These are phyloP conservation scores for Pelodiscus sinensis DNA, from an alignment of 2,113 vertebrate genomes.

Conservation along the genomic window DNA sequence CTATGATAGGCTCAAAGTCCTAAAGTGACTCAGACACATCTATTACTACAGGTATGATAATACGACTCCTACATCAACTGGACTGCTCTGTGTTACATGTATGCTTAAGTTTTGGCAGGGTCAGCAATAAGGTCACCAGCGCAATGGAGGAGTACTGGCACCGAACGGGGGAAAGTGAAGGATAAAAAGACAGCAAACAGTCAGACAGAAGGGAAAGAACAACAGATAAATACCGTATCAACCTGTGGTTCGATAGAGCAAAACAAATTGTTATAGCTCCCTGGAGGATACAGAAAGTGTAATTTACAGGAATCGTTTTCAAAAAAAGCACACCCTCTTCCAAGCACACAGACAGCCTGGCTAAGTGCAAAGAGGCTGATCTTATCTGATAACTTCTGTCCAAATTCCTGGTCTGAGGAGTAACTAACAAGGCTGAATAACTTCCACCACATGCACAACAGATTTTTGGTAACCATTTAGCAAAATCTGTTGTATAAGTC, in stretches of 20 bases:
- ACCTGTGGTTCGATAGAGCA: slow-evolving; percentile 61
- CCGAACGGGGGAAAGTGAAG: slow-evolving; percentile 3
- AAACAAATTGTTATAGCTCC: slow-evolving; percentile 59
- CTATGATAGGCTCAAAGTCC: background rate
- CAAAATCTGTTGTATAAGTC: background rate
- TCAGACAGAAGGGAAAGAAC: background rate
- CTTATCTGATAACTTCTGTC: background rate
- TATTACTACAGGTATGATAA: background rate
- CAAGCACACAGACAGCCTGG: slow-evolving; percentile 27
- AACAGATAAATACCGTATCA: slow-evolving; percentile 59
- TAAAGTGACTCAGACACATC: background rate
- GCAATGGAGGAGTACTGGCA: background rate
- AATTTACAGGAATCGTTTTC: slow-evolving; percentile 71
- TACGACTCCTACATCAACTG: slow-evolving; percentile 32
- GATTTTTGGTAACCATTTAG: accelerated
- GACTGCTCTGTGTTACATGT: background rate
- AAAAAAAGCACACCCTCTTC: slow-evolving; percentile 50
- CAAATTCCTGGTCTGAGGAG: background rate
- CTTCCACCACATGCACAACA: background rate
- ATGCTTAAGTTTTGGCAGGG: slow-evolving; percentile 50
- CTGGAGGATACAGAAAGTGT: slow-evolving; percentile 37
- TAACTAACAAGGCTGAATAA: background rate
- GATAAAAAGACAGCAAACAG: slow-evolving; percentile 44
- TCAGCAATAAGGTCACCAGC: background rate
- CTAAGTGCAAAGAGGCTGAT: background rate